Percentiles rank a stretch among this genome's conserved stretches.
phyloP scores from a whole-genome alignment of 1,140 invertebrate species.

The Choristoneura fumiferana region DNA sequence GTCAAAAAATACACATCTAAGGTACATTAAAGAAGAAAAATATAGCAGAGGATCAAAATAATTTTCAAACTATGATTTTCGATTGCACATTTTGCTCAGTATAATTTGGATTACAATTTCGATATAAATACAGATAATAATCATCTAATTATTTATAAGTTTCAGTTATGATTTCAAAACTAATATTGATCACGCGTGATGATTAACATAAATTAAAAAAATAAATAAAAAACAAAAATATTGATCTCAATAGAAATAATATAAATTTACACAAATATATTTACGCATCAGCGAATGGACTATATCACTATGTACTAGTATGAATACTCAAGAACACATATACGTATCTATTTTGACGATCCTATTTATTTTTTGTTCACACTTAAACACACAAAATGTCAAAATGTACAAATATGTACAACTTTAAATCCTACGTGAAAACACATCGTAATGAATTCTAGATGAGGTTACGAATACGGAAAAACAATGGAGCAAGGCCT shows the following conservation, averaged over 20 bases:
- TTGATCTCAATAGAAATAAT: constrained; percentile 2
- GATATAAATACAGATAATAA: neutral
- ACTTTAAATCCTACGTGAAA: constrained; percentile 22
- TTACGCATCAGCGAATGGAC: constrained; percentile 9
- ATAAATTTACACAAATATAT: constrained; percentile 4
- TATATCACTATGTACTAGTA: constrained; percentile 19
- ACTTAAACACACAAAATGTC: constrained; percentile 26
- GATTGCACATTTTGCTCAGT: constrained; percentile 2
- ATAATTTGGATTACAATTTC: neutral
- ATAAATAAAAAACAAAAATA: constrained; percentile 3
- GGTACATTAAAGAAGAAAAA: too few species aligned
- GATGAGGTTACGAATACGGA: neutral
- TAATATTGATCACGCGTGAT: neutral
- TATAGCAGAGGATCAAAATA: too few species aligned
- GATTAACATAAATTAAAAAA: neutral
- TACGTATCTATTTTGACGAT: constrained; percentile 21
- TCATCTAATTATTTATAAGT: neutral
- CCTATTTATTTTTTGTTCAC: constrained; percentile 17
- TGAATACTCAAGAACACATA: constrained; percentile 29
- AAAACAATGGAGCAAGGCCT: constrained; percentile 4
- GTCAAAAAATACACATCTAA: too few species aligned
- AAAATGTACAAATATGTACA: constrained; percentile 51
- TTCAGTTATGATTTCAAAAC: neutral
- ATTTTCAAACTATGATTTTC: too few species aligned
- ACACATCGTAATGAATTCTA: constrained; percentile 12